Conservation (phyloP, 2,113 vertebrate genomes). For the Tor tambroides region DNA sequence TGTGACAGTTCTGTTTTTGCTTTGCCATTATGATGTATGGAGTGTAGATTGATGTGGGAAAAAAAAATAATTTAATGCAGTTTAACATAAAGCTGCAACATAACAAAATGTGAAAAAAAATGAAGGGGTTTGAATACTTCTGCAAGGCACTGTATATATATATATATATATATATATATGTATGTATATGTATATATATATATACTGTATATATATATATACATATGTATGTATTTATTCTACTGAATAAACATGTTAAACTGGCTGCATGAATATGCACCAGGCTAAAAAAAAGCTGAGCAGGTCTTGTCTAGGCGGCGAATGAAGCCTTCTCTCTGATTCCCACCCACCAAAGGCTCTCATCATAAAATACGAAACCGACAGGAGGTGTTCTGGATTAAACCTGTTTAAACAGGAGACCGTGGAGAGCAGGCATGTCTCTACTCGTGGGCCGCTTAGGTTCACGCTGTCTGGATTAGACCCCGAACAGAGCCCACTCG, state of each 20-base stretch:
- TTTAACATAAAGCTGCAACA: too few species aligned
- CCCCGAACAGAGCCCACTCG: constrained; percentile 57
- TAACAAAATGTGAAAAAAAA: too few species aligned
- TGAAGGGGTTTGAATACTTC: too few species aligned
- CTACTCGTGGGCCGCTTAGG: constrained; percentile 59
- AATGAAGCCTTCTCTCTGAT: constrained; percentile 13
- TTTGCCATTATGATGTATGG: too few species aligned
- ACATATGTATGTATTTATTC: not conserved
- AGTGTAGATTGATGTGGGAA: too few species aligned
- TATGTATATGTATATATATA: not conserved
- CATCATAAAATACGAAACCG: constrained; percentile 31
- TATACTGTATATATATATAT: not conserved
- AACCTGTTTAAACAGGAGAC: constrained; percentile 59
- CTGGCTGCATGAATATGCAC: constrained; percentile 6
- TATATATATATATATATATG: too few species aligned
- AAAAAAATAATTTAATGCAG: too few species aligned
- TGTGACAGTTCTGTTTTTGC: too few species aligned
- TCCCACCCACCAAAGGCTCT: constrained; percentile 18
- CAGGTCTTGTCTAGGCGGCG: constrained; percentile 13
- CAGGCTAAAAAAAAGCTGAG: not conserved
- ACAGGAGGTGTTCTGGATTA: constrained; percentile 43
- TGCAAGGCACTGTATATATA: too few species aligned
- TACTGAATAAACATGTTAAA: too few species aligned
- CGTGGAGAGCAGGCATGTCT: constrained; percentile 60
- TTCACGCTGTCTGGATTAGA: constrained; percentile 56